Evolutionary conservation across 2,888 invertebrate species (phyloP).

Genomic region (Podabrus alpinus): DNA sequence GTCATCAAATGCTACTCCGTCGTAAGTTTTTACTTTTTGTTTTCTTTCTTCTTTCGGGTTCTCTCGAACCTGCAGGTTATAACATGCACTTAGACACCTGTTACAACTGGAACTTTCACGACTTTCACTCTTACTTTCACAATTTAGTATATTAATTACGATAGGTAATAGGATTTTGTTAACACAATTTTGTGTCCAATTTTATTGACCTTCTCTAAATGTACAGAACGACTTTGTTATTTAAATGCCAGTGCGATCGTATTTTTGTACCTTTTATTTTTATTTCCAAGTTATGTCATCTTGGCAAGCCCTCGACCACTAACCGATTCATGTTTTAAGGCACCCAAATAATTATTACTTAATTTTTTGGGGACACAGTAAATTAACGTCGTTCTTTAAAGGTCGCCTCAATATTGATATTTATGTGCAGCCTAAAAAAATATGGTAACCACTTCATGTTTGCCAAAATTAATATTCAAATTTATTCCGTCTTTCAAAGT

Average conservation of each 20-base stretch:
- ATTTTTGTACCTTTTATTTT: constrained; percentile 5
- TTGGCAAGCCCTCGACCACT: constrained; percentile 21
- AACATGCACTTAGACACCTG: constrained; percentile 12
- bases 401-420: not conserved
- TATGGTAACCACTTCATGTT: not conserved
- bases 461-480: not conserved
- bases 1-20: not conserved
- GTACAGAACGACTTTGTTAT: not conserved
- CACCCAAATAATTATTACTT: not conserved
- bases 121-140: constrained; percentile 40
- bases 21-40: not conserved
- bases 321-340: not conserved
- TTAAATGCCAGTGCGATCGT: not conserved
- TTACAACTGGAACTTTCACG: constrained; percentile 32
- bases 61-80: not conserved
- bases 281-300: constrained; percentile 20
- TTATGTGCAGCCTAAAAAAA: not conserved
- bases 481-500: not conserved
- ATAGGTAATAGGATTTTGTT: constrained; percentile 2
- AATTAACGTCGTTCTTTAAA: not conserved
- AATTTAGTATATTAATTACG: constrained; percentile 12
- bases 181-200: not conserved
- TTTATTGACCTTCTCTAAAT: not conserved
- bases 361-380: not conserved
- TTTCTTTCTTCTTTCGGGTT: not conserved